phyloP scores from a whole-genome alignment of 2,797 vertebrate genomes.

The Acrocephalus scirpaceus region DNA sequence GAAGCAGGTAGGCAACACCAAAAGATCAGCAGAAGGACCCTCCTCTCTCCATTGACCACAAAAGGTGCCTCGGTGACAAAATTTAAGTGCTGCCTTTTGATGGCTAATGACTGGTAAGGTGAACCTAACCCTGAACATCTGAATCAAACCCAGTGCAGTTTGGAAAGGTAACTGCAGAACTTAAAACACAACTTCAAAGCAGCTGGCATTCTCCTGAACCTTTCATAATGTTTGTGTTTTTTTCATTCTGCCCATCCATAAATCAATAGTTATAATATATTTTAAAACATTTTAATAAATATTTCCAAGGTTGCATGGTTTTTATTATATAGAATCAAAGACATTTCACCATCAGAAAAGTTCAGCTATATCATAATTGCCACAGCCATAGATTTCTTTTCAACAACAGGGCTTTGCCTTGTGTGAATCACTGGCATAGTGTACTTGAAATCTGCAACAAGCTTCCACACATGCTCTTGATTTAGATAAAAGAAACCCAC shows the following conservation, averaged over 20 bases:
- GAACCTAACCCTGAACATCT: not conserved
- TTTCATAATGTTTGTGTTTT: constrained; percentile 1
- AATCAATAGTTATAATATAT: constrained; percentile 38
- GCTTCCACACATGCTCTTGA: constrained; percentile 26
- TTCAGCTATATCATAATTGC: constrained; percentile 49
- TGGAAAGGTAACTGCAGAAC: constrained; percentile 5
- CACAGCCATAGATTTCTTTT: constrained; percentile 33
- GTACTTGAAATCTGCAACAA: constrained; percentile 39
- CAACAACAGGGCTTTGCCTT: constrained; percentile 40
- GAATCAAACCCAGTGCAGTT: not conserved
- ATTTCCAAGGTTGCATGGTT: constrained; percentile 42
- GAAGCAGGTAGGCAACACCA: rapidly evolving
- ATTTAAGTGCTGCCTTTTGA: not conserved
- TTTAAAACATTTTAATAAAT: constrained; percentile 58
- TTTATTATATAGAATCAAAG: constrained; percentile 63
- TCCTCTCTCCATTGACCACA: not conserved
- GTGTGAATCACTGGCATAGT: constrained; percentile 30
- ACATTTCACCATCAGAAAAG: constrained; percentile 47
- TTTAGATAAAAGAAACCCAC: constrained; percentile 66
- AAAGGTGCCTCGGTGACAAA: not conserved
- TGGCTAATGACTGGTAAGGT: not conserved
- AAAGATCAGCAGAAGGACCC: not conserved
- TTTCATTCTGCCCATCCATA: constrained; percentile 38
- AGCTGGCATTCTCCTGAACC: not conserved
- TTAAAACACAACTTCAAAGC: constrained; percentile 11